phyloP scores from a whole-genome alignment of 23 tunicate species.

The Ciona savignyi region DNA sequence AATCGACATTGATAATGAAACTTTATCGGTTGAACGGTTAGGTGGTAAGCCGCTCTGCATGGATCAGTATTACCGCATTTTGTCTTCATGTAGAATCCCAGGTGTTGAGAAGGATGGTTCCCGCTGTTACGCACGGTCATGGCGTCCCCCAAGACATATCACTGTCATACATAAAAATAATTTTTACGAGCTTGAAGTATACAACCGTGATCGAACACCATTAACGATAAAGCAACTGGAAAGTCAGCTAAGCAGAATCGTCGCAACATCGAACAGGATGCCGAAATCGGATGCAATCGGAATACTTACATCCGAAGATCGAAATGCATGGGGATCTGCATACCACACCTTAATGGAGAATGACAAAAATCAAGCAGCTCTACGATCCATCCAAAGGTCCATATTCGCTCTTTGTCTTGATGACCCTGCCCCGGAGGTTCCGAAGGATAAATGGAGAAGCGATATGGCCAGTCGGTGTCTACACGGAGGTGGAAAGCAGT shows the following conservation, averaged over 20 bases:
- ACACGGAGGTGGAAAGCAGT: conserved; percentile 77
- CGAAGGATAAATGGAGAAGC: conserved; percentile 53
- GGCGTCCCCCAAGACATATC: conserved; percentile 69
- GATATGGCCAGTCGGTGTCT: conserved; percentile 38
- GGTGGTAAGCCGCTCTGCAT: too few relatives aligned
- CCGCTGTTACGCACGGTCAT: conserved; percentile 39
- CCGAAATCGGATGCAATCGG: conserved; percentile 38
- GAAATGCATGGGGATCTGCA: conserved; percentile 66
- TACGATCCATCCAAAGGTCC: conserved; percentile 50
- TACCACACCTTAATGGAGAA: conserved; percentile 8
- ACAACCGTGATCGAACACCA: conserved; percentile 48
- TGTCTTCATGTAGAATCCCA: conserved; percentile 79
- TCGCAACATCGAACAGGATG: conserved; percentile 7
- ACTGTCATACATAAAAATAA: conserved; percentile 58
- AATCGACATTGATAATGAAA: conserved; percentile 62
- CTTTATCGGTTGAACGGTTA: conserved; percentile 56
- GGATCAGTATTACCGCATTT: conserved; percentile 83
- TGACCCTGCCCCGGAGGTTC: conserved; percentile 32
- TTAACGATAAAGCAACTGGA: conserved; percentile 46
- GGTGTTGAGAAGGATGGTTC: conserved; percentile 40
- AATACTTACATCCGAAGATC: conserved; percentile 50
- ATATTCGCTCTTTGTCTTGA: conserved; percentile 50
- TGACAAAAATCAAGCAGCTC: conserved; percentile 25
- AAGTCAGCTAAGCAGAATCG: conserved; percentile 56
- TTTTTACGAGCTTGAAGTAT: conserved; percentile 58